These are phyloP conservation scores for Drosophila aldrichi DNA, from an alignment of 2,888 invertebrate genomes.

Conservation along the genomic window DNA sequence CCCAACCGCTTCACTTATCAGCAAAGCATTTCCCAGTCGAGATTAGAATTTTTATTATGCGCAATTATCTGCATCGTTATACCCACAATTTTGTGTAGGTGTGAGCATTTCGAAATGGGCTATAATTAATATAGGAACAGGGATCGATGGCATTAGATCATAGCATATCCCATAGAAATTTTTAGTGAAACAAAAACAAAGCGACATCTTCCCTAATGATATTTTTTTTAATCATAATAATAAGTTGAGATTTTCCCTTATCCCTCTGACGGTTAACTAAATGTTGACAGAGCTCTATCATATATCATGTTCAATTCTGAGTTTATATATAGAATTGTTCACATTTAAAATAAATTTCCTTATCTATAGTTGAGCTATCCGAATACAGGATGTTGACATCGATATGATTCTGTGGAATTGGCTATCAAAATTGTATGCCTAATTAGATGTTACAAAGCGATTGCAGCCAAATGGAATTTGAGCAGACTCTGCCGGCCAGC, in stretches of 20 bases:
- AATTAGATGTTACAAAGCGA: neutral
- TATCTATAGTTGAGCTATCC: neutral
- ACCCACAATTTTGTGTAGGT: too few relatives aligned
- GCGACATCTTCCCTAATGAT: too few relatives aligned
- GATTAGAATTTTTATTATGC: constrained; percentile 9
- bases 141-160: neutral
- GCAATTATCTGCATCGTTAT: neutral
- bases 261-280: too few relatives aligned
- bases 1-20: neutral
- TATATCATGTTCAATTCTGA: neutral
- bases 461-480: neutral
- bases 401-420: neutral
- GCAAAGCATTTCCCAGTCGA: constrained; percentile 1
- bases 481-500: neutral
- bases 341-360: neutral
- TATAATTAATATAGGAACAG: too few relatives aligned
- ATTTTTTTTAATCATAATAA: too few relatives aligned
- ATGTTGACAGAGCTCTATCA: too few relatives aligned
- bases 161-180: neutral
- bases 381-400: neutral
- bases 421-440: neutral
- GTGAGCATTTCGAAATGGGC: too few relatives aligned
- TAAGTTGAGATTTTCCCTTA: too few relatives aligned
- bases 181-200: too few relatives aligned
- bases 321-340: neutral